A percentile compares a stretch with the other conserved stretches of the same genome.
Conservation (phyloP, 1,140 invertebrate genomes). For the Heliconius melpomene region DNA sequence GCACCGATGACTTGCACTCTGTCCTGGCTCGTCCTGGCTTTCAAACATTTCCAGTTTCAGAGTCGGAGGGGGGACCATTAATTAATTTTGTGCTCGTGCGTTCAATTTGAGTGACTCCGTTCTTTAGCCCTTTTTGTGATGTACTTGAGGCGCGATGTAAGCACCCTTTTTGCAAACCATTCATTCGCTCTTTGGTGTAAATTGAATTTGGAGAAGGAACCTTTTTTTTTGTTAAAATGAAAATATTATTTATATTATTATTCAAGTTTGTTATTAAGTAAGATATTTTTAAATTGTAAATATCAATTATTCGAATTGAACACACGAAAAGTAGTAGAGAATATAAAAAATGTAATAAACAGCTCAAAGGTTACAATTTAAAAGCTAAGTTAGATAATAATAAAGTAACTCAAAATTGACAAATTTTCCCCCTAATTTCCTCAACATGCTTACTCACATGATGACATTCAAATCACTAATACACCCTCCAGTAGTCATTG, state of each 20-base stretch:
- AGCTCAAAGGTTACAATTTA: too few relatives aligned
- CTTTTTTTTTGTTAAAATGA: conserved; percentile 13
- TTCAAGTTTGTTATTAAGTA: not conserved
- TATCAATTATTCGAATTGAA: too few relatives aligned
- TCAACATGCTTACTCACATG: conserved; percentile 58
- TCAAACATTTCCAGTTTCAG: conserved; percentile 65
- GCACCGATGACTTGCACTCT: conserved; percentile 67
- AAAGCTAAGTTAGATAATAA: not conserved
- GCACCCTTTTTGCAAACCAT: conserved; percentile 29
- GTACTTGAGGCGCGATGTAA: conserved; percentile 43
- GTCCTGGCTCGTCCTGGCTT: conserved; percentile 45
- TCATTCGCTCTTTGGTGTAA: conserved; percentile 28
- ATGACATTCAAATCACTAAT: conserved; percentile 53
- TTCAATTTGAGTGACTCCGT: conserved; percentile 64
- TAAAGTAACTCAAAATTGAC: not conserved
- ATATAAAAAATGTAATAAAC: too few relatives aligned
- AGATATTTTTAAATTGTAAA: not conserved
- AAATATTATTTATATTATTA: not conserved
- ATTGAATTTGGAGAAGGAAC: conserved; percentile 27
- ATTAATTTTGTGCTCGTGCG: conserved; percentile 73
- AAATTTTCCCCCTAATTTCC: conserved; percentile 41
- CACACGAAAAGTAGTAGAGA: too few relatives aligned
- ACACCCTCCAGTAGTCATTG: conserved; percentile 58
- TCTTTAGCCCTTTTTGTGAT: conserved; percentile 56
- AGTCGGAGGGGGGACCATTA: conserved; percentile 59